Evolutionary conservation across 2,797 vertebrate genomes (phyloP).

Genomic region (Euphonia xanthogaster): DNA sequence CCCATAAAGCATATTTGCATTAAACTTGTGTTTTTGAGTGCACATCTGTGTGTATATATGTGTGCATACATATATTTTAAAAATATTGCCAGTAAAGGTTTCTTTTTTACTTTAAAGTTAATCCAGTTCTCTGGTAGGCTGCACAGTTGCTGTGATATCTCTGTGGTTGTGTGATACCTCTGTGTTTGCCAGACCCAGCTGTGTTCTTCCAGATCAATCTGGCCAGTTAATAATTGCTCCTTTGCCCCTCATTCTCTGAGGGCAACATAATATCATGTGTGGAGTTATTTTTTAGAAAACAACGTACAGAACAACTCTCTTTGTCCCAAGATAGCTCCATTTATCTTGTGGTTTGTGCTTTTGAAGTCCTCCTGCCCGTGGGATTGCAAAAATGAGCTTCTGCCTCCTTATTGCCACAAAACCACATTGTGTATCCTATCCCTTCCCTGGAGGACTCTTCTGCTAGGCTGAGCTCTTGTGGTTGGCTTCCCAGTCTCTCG

Average conservation of each 20-base stretch:
- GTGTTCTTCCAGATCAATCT: conserved; percentile 24
- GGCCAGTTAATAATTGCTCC: conserved; percentile 60
- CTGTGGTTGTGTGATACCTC: conserved; percentile 32
- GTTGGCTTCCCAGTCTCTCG: conserved; percentile 18
- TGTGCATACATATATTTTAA: background rate
- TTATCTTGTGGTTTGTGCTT: conserved; percentile 67
- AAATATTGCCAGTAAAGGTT: background rate
- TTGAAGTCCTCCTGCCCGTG: conserved; percentile 54
- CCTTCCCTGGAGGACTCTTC: conserved; percentile 43
- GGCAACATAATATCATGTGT: conserved; percentile 43
- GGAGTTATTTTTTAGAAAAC: conserved; percentile 42
- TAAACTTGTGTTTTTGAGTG: background rate
- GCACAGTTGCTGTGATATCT: conserved; percentile 6
- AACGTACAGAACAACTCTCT: background rate
- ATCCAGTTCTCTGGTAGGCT: conserved; percentile 35
- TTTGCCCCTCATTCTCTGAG: conserved; percentile 43
- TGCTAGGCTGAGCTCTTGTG: conserved; percentile 36
- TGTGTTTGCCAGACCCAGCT: conserved; percentile 40
- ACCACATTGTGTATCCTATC: background rate
- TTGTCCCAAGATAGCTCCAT: conserved; percentile 58
- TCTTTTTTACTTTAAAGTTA: conserved; percentile 31
- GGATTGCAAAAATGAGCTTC: conserved; percentile 31
- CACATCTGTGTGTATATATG: rapidly evolving
- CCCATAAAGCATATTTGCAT: background rate
- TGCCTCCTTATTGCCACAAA: conserved; percentile 60